A percentile compares a stretch with the other conserved stretches of the same genome.
These are phyloP conservation scores for Rhynchotus rufescens DNA, from an alignment of 2,797 vertebrate genomes.

Conservation along the genomic window DNA sequence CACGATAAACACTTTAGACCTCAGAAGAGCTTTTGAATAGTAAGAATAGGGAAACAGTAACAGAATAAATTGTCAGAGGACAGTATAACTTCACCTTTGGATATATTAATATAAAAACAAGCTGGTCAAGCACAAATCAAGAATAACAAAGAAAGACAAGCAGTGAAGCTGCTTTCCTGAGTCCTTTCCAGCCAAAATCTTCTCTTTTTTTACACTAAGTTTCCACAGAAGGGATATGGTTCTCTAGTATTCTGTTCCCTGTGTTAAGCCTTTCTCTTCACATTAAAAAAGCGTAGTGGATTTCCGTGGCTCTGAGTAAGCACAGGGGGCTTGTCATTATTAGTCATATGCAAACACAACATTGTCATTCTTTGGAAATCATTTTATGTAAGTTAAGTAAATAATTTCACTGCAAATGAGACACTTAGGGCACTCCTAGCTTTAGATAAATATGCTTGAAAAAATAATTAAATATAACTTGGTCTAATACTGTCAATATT, in stretches of 20 bases:
- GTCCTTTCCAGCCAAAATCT: background rate
- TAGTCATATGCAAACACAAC: background rate
- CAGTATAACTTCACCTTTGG: background rate
- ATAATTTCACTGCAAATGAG: background rate
- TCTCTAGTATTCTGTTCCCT: background rate
- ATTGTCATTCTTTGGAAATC: background rate
- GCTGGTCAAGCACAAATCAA: background rate
- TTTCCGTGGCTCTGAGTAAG: constrained; percentile 12
- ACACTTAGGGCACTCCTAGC: background rate
- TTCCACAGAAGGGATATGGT: background rate
- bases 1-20: background rate
- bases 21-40: background rate
- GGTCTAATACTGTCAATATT: background rate
- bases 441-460: background rate
- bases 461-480: background rate
- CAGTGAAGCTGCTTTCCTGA: background rate
- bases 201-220: background rate
- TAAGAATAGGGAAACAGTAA: background rate
- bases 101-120: background rate
- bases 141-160: background rate
- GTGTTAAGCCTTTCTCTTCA: constrained; percentile 14
- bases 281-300: constrained; percentile 23
- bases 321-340: constrained; percentile 3
- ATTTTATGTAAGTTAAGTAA: background rate
- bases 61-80: background rate